Conservation (phyloP, 2,113 vertebrate species). For the Prunella fulvescens region DNA sequence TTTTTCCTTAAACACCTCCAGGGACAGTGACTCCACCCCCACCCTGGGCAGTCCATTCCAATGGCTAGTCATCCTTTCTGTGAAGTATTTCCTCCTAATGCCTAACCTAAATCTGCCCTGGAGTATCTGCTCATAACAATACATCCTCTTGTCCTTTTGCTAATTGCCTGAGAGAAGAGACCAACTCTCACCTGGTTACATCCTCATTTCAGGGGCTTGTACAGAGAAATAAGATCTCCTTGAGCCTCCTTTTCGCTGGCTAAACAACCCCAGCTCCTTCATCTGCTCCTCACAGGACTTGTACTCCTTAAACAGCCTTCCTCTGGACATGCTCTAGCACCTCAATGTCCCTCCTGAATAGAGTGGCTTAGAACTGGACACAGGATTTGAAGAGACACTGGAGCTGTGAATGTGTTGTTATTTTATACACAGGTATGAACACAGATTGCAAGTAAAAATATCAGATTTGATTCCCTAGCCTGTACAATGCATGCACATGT, state of each 20-base stretch:
- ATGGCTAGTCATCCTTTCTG: neutral
- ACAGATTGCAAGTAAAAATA: neutral
- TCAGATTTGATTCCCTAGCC: neutral
- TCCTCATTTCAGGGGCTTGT: neutral
- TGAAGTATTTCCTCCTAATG: neutral
- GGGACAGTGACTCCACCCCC: neutral
- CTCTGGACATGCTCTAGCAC: neutral
- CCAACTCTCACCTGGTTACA: neutral
- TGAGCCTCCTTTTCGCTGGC: neutral
- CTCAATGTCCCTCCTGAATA: neutral
- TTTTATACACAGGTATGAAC: neutral
- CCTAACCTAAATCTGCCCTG: neutral
- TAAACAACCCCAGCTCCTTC: neutral
- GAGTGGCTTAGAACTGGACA: neutral
- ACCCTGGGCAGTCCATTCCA: too few relatives aligned
- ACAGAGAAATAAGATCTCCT: neutral
- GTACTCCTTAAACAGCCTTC: neutral
- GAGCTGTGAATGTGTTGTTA: neutral
- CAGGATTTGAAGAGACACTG: neutral
- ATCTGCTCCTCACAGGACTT: neutral
- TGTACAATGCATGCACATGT: accelerated
- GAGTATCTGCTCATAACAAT: neutral
- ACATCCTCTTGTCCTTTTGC: neutral
- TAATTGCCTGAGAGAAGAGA: neutral
- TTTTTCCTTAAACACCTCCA: neutral